Percentiles rank a stretch among this genome's conserved stretches.
Evolutionary conservation across 2,113 vertebrate genomes (phyloP).

Genomic region (Kryptolebias marmoratus): DNA sequence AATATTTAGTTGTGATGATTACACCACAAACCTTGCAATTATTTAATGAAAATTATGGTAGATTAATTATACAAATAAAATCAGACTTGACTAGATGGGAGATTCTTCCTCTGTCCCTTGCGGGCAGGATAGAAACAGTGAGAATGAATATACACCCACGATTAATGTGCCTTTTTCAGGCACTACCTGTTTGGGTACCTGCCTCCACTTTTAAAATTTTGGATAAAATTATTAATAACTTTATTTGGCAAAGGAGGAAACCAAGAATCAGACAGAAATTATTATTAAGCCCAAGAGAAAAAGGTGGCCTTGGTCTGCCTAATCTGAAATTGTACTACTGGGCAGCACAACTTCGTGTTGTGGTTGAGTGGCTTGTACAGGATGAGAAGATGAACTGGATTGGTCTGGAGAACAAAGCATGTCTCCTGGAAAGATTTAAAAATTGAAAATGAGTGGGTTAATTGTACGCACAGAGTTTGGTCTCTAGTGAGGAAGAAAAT

Average conservation of each 20-base stretch:
- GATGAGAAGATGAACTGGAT: not conserved
- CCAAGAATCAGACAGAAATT: not conserved
- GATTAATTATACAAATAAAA: too few relatives aligned
- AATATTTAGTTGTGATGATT: not conserved
- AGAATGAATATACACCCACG: too few relatives aligned
- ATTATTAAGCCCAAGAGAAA: not conserved
- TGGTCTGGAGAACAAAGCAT: not conserved
- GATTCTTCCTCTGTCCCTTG: too few relatives aligned
- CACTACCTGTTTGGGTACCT: not conserved
- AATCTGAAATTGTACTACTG: too few relatives aligned
- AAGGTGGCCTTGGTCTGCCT: too few relatives aligned
- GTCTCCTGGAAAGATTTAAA: not conserved
- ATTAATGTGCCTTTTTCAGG: not conserved
- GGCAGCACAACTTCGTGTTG: too few relatives aligned
- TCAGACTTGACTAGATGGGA: too few relatives aligned
- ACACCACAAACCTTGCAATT: not conserved
- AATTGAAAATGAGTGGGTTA: not conserved
- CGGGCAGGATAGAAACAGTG: too few relatives aligned
- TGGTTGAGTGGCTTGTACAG: too few relatives aligned
- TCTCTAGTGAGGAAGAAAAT: not conserved
- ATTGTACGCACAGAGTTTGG: not conserved
- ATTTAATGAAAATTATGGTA: not conserved
- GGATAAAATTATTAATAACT: not conserved
- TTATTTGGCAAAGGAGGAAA: not conserved
- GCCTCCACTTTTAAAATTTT: too few relatives aligned